Base-by-base conservation (phyloP, 2,888 invertebrate genomes). In the Plebejus argus region DNA sequence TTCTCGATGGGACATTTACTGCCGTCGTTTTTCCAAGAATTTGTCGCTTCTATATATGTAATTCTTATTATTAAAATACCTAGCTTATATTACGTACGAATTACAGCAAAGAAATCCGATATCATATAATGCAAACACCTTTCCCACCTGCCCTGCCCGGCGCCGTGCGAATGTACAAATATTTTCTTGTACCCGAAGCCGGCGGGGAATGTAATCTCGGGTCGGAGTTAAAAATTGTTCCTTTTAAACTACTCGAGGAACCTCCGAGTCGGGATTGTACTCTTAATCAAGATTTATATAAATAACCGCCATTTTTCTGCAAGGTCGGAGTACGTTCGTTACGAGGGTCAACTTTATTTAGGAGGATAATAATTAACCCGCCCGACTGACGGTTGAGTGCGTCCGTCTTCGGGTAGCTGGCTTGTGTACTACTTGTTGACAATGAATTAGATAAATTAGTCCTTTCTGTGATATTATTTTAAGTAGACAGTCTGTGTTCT, bases 321-420 rank as follows among this genome's bases (percentile, higher is more conserved):
- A 39, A 39, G 39, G 8, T 39, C 71, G 39, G 71, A 39, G 39
- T 71, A 39, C 20, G 35, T 71, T 39, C 15, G 18, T 71, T 39
- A 71, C 39, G n/a, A 23, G 71, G 70, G 71, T 71, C 71, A 71
- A 35, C 70, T 35, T 61, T 35, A 35, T 70, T 28, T 70, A 70
- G 23, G 70, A 35, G 35, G 33, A 70, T 35, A 33, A 35, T 70
- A 35, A 70, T 70, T 35, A 35, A 70, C 33, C 15, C 86, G 84
- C 81, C 85, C 89, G 89, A 89, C 90, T 90, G 90, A 91, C 89
- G 86, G 76, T 80, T 70, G 72, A 58, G 58, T 58, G 58, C 58
- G 58, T 58, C n/a, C 20, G 56, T 56, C 56, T 56, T 56, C 18
- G 56, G n/a, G 28, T 2, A 28, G 18, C n/a, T 53, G 10, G 1